phyloP scores from a whole-genome alignment of 2,797 vertebrate genomes.

The Todus mexicanus region DNA sequence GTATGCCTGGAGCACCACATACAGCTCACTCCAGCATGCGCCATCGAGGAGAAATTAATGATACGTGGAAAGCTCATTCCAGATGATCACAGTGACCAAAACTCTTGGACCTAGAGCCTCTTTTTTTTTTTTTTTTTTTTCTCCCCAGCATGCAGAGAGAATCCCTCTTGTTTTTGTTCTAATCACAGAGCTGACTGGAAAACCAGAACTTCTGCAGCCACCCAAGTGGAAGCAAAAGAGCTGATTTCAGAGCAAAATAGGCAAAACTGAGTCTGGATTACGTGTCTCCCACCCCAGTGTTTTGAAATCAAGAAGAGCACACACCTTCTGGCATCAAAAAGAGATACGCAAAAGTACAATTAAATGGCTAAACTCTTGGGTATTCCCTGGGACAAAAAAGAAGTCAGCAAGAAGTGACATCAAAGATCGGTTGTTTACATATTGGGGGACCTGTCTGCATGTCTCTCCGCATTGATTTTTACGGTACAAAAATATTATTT shows the following conservation, averaged over 20 bases:
- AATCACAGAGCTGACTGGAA: constrained; percentile 26
- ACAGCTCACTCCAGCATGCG: neutral
- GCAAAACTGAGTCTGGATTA: neutral
- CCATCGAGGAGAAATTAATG: constrained; percentile 46
- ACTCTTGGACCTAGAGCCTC: constrained; percentile 24
- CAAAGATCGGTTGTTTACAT: constrained; percentile 77
- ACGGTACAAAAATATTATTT: constrained; percentile 97
- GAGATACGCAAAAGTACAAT: neutral
- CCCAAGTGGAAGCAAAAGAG: constrained; percentile 36
- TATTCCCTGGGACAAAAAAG: constrained; percentile 47
- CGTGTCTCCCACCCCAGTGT: neutral
- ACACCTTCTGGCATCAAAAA: constrained; percentile 16
- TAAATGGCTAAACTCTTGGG: constrained; percentile 3
- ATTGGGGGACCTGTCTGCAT: constrained; percentile 61
- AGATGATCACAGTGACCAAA: constrained; percentile 51
- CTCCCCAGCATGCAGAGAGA: neutral
- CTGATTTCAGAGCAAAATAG: constrained; percentile 1
- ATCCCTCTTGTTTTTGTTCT: constrained; percentile 32
- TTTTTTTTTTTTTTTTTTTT: neutral
- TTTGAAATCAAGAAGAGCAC: neutral
- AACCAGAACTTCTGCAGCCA: constrained; percentile 37
- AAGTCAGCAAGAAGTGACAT: constrained; percentile 65
- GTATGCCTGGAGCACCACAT: constrained; percentile 57
- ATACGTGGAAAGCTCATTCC: constrained; percentile 56
- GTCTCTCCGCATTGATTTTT: constrained; percentile 77